phyloP scores from a whole-genome alignment of 1,140 invertebrate genomes.

The Pogonomyrmex californicus region DNA sequence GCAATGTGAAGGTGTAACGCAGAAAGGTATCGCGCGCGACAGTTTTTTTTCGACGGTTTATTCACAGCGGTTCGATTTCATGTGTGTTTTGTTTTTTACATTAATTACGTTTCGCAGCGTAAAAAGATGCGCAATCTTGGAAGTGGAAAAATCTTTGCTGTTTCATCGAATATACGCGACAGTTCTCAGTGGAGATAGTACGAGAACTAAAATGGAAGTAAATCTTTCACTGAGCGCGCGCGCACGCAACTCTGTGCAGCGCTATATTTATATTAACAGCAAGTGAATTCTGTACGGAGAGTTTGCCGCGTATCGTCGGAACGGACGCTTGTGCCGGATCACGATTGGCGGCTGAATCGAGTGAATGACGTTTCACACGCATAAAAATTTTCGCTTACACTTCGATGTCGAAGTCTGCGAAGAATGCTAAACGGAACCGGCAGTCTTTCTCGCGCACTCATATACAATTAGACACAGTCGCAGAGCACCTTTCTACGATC shows the following conservation, averaged over 20 bases:
- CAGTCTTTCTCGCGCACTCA: conserved; percentile 70
- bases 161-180: neutral
- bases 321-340: neutral
- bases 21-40: conserved; percentile 21
- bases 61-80: neutral
- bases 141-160: neutral
- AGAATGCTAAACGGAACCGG: conserved; percentile 58
- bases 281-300: neutral
- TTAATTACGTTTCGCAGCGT: neutral
- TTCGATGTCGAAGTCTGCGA: conserved; percentile 14
- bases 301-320: conserved; percentile 3
- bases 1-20: conserved; percentile 29
- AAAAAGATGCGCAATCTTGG: conserved; percentile 1
- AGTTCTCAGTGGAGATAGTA: neutral
- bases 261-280: conserved; percentile 2
- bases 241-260: neutral
- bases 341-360: neutral
- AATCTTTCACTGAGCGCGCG: neutral
- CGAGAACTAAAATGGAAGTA: conserved; percentile 4
- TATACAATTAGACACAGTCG: conserved; percentile 49
- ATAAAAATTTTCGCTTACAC: conserved; percentile 34
- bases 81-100: neutral
- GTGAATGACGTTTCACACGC: conserved; percentile 31
- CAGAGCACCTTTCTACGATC: neutral
- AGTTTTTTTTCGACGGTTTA: neutral